Base-by-base conservation (phyloP, 2,797 vertebrate species). In the Lindbergichthys nudifrons region DNA sequence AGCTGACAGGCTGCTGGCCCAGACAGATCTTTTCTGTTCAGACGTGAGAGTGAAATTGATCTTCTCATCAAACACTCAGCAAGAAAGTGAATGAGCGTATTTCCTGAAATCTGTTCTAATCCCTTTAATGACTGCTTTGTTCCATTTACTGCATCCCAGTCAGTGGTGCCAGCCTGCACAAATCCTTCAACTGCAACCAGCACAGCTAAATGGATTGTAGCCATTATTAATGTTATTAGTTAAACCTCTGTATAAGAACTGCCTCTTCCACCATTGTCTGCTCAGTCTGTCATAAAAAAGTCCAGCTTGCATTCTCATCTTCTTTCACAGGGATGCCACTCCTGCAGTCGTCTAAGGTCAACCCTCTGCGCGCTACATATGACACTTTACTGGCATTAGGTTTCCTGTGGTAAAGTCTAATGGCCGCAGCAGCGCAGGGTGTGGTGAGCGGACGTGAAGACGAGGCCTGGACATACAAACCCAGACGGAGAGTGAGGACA, bases 371-470 rank as follows among this genome's bases (percentile, higher is more conserved):
- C 54, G 70, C 77, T 56, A 62, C 47, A 50, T 67, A 62, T 52
- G 71, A 61, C 77, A 68, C 67, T 81, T 80, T 10, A 52, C 64
- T 26, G 62, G 23, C 69, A 18, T 73, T 0, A 52, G 5, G 59
- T 76, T 75, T 78, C 75, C 47, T 56, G 68, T 53, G 78, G 79
- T 50, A 30, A 73, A 64, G n/a, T 19, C 5, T 26, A 32, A 62
- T 0, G 63, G 42, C 21, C 46, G 61, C 67, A n/a, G 68, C 54
- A 18, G 70, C 4, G 39, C 1, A 14, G 72, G 85, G 80, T 74
- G 82, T 72, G 81, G 79, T 43, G 50, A 4, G 21, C 2, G 61
- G 66, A 59, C 78, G 47, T 5, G 66, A 65, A 41, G 73, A 43
- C 51, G 15, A 84, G 65, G 32, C 41, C 48, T 9, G n/a, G 23